Base-by-base conservation (phyloP, 2,888 invertebrate species). In the Drosophila mimetica region DNA sequence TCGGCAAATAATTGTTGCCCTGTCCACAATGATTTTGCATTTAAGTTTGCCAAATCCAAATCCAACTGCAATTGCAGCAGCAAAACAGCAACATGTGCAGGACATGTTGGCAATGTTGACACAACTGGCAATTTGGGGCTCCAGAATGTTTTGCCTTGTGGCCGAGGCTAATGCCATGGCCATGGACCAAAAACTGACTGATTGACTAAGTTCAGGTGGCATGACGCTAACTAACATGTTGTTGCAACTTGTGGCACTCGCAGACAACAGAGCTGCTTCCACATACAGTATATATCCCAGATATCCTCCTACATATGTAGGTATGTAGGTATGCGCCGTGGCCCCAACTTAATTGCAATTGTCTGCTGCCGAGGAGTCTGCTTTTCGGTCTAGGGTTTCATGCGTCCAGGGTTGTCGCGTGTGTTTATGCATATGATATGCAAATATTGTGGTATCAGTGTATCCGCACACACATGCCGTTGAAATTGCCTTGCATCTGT, bases 351-450 rank as follows among this genome's bases (percentile, higher is more conserved):
- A 85, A 87, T 83, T 83, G 88, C 80, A 67, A 73, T 79, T 87
- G 82, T 77, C 77, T 85, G 75, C 41, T 32, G 41, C 54, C 55
- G 41, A 30, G 59, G 53, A 73, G 71, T 34, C 39, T 70, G 41
- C 48, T 51, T 67, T 82, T 60, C 28, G 20, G 47, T 54, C 41
- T 66, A 50, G 55, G 53, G 66, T 52, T 65, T 39, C 51, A 5
- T 13, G 32, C 9, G n/a, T 13, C 58, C 37, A 61, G 60, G 48
- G 66, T 76, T 65, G 75, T 63, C 83, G 88, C 74, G 71, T 75
- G 71, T 88, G 88, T 77, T 87, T 84, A 88, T 84, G 88, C 77
- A 84, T 84, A 84, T 87, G 86, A 84, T 84, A 84, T 84, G 84
- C 86, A 88, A 84, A 84, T 84, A 82, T 85, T 87, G 77, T 86